A percentile compares a stretch with the other conserved stretches of the same genome.
Evolutionary conservation across 2,113 vertebrate species (phyloP).

Genomic region (Engystomops pustulosus): DNA sequence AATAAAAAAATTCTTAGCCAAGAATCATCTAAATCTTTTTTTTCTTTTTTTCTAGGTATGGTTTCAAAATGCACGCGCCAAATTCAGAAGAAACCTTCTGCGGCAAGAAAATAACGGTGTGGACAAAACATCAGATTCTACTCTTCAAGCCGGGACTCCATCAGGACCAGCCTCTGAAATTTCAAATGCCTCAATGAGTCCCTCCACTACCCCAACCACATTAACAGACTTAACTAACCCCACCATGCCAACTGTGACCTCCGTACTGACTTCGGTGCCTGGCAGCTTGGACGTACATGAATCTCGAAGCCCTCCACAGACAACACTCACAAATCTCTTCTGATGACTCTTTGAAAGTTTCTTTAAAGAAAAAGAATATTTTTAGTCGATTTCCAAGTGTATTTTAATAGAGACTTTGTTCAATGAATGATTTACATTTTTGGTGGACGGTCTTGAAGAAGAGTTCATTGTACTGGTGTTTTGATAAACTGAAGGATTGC

Average conservation of each 20-base stretch:
- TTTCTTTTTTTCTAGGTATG: constrained; percentile 83
- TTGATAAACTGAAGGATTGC: constrained; percentile 78
- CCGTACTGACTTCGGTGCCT: constrained; percentile 91
- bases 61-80: constrained; percentile 98
- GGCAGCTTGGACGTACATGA: constrained; percentile 91
- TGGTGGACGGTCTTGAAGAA: constrained; percentile 77
- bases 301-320: constrained; percentile 95
- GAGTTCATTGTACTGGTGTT: constrained; percentile 76
- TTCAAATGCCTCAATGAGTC: constrained; percentile 97
- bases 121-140: constrained; percentile 92
- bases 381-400: constrained; percentile 86
- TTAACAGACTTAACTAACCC: constrained; percentile 98
- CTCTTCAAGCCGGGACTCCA: constrained; percentile 90
- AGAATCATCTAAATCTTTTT: constrained; percentile 16
- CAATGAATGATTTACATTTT: constrained; percentile 82
- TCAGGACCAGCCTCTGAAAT: constrained; percentile 96
- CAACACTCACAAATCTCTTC: constrained; percentile 98
- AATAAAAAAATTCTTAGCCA: neutral
- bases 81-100: constrained; percentile 97
- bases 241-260: constrained; percentile 96
- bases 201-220: constrained; percentile 95
- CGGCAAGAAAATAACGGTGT: constrained; percentile 94
- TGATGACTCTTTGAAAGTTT: constrained; percentile 84
- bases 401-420: constrained; percentile 89
- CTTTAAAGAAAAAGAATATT: constrained; percentile 82